Base-by-base conservation (phyloP, 2,888 invertebrate genomes). In the Mesorhabditis spiculigera region DNA sequence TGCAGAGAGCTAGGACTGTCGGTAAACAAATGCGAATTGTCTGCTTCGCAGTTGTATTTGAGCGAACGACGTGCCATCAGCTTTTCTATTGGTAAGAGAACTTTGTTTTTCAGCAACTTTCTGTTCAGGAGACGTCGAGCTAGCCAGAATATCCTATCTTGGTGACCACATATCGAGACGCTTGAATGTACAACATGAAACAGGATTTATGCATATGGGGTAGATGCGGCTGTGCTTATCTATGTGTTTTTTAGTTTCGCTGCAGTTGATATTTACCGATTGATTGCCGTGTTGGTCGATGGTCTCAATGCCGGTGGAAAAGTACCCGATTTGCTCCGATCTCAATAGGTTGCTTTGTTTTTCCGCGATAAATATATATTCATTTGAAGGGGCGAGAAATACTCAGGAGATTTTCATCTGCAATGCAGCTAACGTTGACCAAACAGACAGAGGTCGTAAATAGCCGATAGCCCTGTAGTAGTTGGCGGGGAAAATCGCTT, bases 371-470 rank as follows among this genome's bases (percentile, higher is more conserved):
- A 28, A 28, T 28, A 28, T 28, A 28, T 28, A 28, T 28, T 28
- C 28, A 28, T 28, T 28, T 28, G 28, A 28, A 28, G 28, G 28
- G 28, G 28, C 28, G 28, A 28, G 28, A 28, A 28, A 28, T 28
- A 28, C 28, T 28, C 28, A 28, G 28, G 28, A 28, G 28, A 50
- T 50, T 50, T 50, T 50, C 8, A 50, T 50, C 66, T 77, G 73
- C 50, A 76, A 41, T 3, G 92, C 92, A 76, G 90, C 89, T 85
- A 94, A 93, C 90, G 95, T 93, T 1, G 92, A 91, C 95, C 95
- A 95, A 82, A 95, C 92, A 71, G 92, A 90, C 42, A 95, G 88
- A 0, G 95, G 93, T 41, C 95, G 89, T 95, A 95, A 95, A 87
- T 95, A 95, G 1, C 91, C 94, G 67, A 94, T 90, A 1, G 94